Evolutionary conservation across 1,140 invertebrate species (phyloP).

Genomic region (Chrysoperla carnea): DNA sequence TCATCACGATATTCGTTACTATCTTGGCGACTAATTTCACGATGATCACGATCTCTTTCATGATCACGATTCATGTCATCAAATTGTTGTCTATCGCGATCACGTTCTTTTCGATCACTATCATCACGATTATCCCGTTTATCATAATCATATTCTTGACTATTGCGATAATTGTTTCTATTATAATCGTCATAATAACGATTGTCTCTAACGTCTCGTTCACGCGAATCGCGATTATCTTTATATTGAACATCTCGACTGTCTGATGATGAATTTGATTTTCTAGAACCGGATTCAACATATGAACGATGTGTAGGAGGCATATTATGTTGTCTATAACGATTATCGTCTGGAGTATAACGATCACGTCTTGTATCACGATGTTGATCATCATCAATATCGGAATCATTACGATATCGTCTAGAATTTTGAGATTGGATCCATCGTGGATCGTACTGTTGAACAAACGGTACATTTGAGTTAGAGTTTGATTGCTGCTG

Average conservation of each 20-base stretch:
- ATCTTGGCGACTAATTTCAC: conserved; percentile 12
- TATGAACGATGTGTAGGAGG: not conserved
- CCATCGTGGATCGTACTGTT: conserved; percentile 28
- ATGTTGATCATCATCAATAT: conserved; percentile 1
- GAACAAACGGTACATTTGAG: conserved; percentile 21
- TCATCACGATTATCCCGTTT: conserved; percentile 5
- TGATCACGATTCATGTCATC: conserved; percentile 3
- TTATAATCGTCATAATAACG: conserved; percentile 2
- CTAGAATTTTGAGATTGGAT: conserved; percentile 9
- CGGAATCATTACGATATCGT: not conserved
- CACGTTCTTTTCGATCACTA: conserved; percentile 5
- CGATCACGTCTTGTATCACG: conserved; percentile 1
- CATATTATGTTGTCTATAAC: too few relatives aligned
- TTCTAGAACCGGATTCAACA: not conserved
- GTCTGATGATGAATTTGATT: not conserved
- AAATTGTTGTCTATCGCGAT: conserved; percentile 1
- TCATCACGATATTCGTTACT: conserved; percentile 5
- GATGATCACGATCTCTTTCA: conserved; percentile 8
- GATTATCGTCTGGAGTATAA: not conserved
- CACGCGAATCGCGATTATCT: conserved; percentile 21
- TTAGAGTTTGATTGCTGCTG: not conserved
- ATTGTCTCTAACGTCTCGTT: conserved; percentile 12
- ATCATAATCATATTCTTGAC: conserved; percentile 12
- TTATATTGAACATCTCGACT: conserved; percentile 7
- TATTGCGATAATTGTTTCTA: conserved; percentile 6